Percentiles rank a stretch among this genome's conserved stretches.
Conservation (phyloP, 2,888 invertebrate species). For the Clepsis dumicolana region DNA sequence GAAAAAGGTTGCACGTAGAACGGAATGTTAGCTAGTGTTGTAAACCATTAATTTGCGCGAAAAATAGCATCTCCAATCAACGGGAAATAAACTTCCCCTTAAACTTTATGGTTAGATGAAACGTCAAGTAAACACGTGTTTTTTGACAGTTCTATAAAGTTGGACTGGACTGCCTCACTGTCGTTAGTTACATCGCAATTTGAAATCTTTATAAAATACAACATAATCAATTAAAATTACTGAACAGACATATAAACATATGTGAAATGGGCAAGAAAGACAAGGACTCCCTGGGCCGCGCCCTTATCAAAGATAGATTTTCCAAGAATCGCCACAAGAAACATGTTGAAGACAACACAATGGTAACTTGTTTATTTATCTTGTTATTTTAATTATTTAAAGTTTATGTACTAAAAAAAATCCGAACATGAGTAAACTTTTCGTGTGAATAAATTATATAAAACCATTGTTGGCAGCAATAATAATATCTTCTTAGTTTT, state of each 20-base stretch:
- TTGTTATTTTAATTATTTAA: background rate
- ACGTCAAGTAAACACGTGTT: slow-evolving; percentile 20
- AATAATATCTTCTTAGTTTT: background rate
- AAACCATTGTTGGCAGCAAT: too few relatives aligned
- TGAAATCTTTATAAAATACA: slow-evolving; percentile 34
- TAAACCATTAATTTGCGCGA: background rate
- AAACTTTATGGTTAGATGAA: slow-evolving; percentile 16
- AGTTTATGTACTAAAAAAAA: background rate
- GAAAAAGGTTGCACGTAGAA: background rate
- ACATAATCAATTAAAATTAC: slow-evolving; percentile 2
- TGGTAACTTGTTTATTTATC: slow-evolving; percentile 81
- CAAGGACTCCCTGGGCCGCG: slow-evolving; percentile 88
- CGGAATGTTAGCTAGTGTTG: slow-evolving; percentile 8
- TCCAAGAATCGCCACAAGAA: slow-evolving; percentile 87
- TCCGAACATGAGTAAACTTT: background rate
- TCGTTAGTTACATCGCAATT: background rate
- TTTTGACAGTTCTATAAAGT: slow-evolving; percentile 19
- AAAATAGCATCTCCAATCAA: background rate
- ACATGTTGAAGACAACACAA: slow-evolving; percentile 89
- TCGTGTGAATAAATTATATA: too few relatives aligned
- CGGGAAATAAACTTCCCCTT: background rate
- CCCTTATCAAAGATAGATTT: slow-evolving; percentile 92
- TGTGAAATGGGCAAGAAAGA: slow-evolving; percentile 91
- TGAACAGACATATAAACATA: slow-evolving; percentile 22
- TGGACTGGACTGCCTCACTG: too few relatives aligned